phyloP scores from a whole-genome alignment of 2,113 vertebrate species.

The Cichladusa arquata region DNA sequence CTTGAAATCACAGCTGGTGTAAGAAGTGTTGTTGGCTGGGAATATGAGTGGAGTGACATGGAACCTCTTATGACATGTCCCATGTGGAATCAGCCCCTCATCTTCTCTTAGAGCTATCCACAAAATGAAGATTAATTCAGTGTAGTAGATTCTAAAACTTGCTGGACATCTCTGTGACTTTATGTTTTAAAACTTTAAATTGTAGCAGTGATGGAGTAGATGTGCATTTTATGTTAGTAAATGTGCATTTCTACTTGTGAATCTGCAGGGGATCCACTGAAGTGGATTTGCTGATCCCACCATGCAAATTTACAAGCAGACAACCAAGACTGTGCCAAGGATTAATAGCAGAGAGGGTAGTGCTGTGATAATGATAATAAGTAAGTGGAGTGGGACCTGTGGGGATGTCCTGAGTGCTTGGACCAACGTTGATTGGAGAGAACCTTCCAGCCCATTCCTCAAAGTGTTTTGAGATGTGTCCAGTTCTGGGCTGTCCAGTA shows the following conservation, averaged over 20 bases:
- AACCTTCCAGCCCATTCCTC: not conserved
- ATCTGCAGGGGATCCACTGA: not conserved
- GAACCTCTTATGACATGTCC: not conserved
- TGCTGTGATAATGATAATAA: not conserved
- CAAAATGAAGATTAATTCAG: not conserved
- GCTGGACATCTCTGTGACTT: not conserved
- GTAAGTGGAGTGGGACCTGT: fast-evolving
- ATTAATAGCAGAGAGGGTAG: not conserved
- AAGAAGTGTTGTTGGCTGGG: not conserved
- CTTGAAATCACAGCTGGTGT: not conserved
- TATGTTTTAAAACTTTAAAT: not conserved
- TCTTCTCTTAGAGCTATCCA: not conserved
- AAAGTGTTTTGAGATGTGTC: not conserved
- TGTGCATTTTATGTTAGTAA: not conserved
- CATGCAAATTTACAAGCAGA: not conserved
- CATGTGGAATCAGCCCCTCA: fast-evolving
- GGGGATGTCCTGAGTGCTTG: not conserved
- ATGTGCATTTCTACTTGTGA: not conserved
- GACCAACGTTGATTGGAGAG: not conserved
- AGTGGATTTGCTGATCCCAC: not conserved
- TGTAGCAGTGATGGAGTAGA: not conserved
- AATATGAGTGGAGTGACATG: not conserved
- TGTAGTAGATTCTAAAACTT: not conserved
- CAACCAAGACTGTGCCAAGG: not conserved
- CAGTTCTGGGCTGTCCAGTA: not conserved